Percentiles rank a stretch among this genome's conserved stretches.
These are phyloP conservation scores for Ceratosolen fusciceps DNA, from an alignment of 1,140 invertebrate species.

Conservation along the genomic window DNA sequence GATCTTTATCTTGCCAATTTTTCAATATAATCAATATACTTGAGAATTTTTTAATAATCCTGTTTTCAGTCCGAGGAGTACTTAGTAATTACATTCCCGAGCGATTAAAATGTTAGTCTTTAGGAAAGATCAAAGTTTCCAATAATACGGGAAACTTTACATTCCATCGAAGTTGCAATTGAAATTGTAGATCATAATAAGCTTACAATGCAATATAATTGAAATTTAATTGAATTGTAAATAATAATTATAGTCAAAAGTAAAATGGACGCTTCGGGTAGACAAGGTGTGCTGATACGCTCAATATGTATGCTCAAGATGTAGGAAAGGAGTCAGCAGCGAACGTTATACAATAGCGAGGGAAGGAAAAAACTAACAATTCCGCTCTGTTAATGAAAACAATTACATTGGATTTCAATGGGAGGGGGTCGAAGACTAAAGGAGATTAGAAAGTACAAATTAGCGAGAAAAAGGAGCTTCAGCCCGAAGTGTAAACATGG, in stretches of 20 bases:
- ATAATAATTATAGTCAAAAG: no score
- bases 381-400: background rate
- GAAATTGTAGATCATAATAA: no score
- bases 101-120: background rate
- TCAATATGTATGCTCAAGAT: background rate
- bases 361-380: background rate
- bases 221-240: no score
- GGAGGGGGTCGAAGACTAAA: background rate
- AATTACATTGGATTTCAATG: background rate
- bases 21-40: no score
- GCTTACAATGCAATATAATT: no score
- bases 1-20: no score
- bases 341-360: background rate
- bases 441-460: background rate
- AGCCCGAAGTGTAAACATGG: background rate
- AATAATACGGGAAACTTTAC: background rate
- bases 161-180: no score
- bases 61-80: no score
- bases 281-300: background rate
- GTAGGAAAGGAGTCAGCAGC: background rate
- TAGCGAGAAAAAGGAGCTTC: background rate
- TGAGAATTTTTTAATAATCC: no score
- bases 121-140: background rate
- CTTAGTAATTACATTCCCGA: background rate
- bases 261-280: no score